Evolutionary conservation across 2,113 vertebrate species (phyloP), one percentile per base, ranked within the genome.

Genomic region (Anser cygnoides): DNA sequence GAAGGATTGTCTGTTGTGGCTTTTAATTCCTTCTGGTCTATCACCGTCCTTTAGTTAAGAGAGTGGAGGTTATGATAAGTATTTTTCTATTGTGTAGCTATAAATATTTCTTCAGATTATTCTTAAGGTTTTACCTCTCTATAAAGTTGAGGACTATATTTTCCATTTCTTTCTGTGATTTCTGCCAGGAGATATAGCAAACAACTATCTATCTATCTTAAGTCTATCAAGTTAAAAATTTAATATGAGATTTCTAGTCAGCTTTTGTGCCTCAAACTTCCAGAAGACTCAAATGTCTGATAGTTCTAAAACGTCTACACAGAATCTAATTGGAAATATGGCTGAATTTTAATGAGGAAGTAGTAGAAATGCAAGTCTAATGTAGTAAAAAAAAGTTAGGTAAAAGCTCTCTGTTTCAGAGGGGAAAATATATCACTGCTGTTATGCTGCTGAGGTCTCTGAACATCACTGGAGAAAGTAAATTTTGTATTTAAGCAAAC

Each of bases 81-180:
- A 19, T 82, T 86, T 82, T 92, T 78, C 46, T 74, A 29, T 65
- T 79, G 61, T 29, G 29, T 68, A 85, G 93, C 81, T 89, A 76
- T 71, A 82, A 87, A 88, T 77, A 21, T 91, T 81, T 92, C 59
- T 87, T 91, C 66, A 84, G 80, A 73, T 63, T 62, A 7, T 80
- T 79, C 18, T 86, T 81, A 55, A 61, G 44, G 4, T 59, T 85
- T 65, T 92, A 31, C 49, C 17, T 85, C 68, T 79, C 35, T 63
- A 0, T 72, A 43, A 92, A 95, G 54, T 76, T 70, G 55, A 59
- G 25, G 72, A 63, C 35, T 79, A 67, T 20, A 29, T 72, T 93
- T 92, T 85, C 21, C 1, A 26, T 61, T 82, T 20, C 33, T 8
- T 61, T 49, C 49, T 59, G 43, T 82, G 29, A 33, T 65, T 28